phyloP scores from a whole-genome alignment of 2,113 vertebrate species.

The Dinomys branickii region DNA sequence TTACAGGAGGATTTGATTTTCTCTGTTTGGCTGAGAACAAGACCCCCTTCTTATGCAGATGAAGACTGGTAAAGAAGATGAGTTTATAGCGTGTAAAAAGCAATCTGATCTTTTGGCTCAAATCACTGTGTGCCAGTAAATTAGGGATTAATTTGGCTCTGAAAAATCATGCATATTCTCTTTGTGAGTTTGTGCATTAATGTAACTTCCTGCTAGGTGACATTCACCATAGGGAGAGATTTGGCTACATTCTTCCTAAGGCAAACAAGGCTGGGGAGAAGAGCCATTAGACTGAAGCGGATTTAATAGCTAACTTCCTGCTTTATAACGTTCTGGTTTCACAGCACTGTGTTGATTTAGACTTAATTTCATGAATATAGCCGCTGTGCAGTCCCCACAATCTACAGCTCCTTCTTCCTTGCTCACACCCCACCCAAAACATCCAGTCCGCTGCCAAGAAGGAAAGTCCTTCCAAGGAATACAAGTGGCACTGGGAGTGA shows the following conservation, averaged over 20 bases:
- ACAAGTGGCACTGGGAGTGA: not conserved
- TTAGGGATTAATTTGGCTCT: constrained; percentile 58
- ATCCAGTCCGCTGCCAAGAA: not conserved
- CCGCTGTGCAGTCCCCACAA: not conserved
- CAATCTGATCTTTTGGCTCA: constrained; percentile 58
- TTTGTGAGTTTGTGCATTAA: constrained; percentile 58
- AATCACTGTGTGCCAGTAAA: constrained; percentile 39
- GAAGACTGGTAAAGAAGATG: constrained; percentile 34
- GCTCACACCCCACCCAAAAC: not conserved
- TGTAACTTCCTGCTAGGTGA: constrained; percentile 45
- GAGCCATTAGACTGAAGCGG: not conserved
- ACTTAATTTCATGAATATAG: constrained; percentile 3
- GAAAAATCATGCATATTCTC: constrained; percentile 66
- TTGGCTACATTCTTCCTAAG: constrained; percentile 23
- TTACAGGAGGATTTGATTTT: constrained; percentile 59
- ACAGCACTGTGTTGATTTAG: not conserved
- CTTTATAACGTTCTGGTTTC: not conserved
- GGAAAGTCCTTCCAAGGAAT: not conserved
- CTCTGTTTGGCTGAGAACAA: constrained; percentile 58
- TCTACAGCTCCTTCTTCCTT: not conserved
- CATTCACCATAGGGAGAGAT: not conserved
- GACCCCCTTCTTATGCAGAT: constrained; percentile 57
- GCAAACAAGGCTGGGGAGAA: not conserved
- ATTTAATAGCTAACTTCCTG: not conserved
- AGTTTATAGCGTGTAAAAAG: constrained; percentile 60